Evolutionary conservation across 2,797 vertebrate genomes (phyloP), one percentile per base, ranked within the genome.

Genomic region (Microtus agrestis): DNA sequence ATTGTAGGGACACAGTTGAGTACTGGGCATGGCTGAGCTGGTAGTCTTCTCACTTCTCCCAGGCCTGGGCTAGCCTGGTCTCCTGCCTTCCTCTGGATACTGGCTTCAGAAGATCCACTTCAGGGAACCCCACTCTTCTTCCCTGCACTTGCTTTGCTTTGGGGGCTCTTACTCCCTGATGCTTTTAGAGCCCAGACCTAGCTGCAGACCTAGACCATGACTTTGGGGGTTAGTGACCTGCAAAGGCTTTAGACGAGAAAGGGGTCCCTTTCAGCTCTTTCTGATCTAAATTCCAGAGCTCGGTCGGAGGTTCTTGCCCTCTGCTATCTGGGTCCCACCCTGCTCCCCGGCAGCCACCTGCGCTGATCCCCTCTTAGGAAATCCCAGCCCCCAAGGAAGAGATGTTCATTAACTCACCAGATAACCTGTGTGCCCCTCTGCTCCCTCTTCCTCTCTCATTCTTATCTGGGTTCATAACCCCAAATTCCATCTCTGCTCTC

Each of bases 381-480:
- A 31, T 43, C 48, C 51, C 69, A 31, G 11, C 27, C n/a, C n/a
- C 27, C 25, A 40, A 74, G 51, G 27, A 59, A 87, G n/a, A 61
- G 71, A 59, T 61, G 71, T 76, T 76, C 54, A 74, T 88, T 88
- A 88, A 88, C 86, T 87, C 56, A 46, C 31, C 40, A 77, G 87
- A 89, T 77, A 89, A 89, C 87, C 73, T n/a, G 7, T 6, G 13
- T 63, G 73, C 23, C 56, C 29, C 37, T 77, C 87, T 77, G 73
- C 17, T 74, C 15, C n/a, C 67, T 73, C 67, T 40, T 46, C 37
- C 31, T 77, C 56, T 14, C 21, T 46, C 73, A 34, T 25, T 63
- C 73, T 89, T 89, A 89, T 89, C 73, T 89, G 87, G 73, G 87
- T 89, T 73, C 87, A 89, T 77, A 15, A 77, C 73, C 56, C 56